Conservation (phyloP, 2,888 invertebrate genomes). For the Anoplius nigerrimus region DNA sequence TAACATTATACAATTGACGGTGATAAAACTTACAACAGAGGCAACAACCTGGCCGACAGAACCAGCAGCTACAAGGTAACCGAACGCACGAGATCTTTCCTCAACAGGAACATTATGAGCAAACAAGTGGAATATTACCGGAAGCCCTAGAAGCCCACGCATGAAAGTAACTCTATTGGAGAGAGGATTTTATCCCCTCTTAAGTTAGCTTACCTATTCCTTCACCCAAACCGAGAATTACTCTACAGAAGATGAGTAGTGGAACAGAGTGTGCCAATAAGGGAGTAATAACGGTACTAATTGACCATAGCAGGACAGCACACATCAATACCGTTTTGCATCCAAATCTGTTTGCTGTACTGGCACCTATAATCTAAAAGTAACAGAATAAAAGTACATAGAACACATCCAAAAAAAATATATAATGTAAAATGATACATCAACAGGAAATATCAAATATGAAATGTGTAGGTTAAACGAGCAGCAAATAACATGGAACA, state of each 20-base stretch:
- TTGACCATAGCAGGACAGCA: slow-evolving; percentile 84
- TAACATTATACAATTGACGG: background rate
- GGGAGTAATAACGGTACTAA: slow-evolving; percentile 83
- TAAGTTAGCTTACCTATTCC: slow-evolving; percentile 79
- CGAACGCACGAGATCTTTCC: slow-evolving; percentile 84
- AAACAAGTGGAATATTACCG: slow-evolving; percentile 86
- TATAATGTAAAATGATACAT: background rate
- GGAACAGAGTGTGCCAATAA: slow-evolving; percentile 81
- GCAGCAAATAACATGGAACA: background rate
- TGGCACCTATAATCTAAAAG: slow-evolving; percentile 80
- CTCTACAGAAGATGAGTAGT: slow-evolving; percentile 80
- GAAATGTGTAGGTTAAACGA: background rate
- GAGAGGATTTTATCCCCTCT: background rate
- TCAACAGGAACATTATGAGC: slow-evolving; percentile 84
- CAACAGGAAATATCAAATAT: too few relatives aligned
- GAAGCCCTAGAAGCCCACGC: slow-evolving; percentile 78
- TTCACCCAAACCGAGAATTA: slow-evolving; percentile 84
- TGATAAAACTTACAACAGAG: slow-evolving; percentile 78
- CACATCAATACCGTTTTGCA: slow-evolving; percentile 82
- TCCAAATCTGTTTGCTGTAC: slow-evolving; percentile 82
- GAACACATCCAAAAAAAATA: background rate
- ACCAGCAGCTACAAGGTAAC: slow-evolving; percentile 83
- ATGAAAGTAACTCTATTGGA: background rate
- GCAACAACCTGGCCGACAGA: slow-evolving; percentile 86
- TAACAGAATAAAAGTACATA: background rate